Base-by-base conservation (phyloP, 2,797 vertebrate species). In the Tapirus indicus region DNA sequence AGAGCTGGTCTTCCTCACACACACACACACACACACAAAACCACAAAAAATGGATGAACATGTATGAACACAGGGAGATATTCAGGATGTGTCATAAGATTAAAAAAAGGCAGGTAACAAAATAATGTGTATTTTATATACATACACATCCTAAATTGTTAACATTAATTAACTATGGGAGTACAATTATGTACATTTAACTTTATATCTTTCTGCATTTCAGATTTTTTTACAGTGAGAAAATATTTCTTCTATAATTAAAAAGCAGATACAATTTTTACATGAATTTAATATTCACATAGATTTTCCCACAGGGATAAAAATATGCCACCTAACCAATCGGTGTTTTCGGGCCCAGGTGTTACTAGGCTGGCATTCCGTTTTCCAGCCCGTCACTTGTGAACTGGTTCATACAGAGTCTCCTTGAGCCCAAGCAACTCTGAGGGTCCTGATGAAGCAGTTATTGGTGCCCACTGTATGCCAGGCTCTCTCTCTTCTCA, bases 211-310 rank as follows among this genome's bases (percentile, higher is more conserved):
- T 23, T 88, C 32, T 62, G 32, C 35, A 32, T 29, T 80, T 68
- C 54, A 16, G 7, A 11, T 38, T 29, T 38, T 49, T 25, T 88
- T 54, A 79, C 0, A 80, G 32, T 78, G 69, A 90, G 35, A 83
- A 85, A 71, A 27, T 75, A 85, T 84, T 92, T 60, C 29, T 74
- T 97, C 29, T 52, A 13, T 85, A 62, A 91, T 60, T 90, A 17
- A 83, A 82, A 44, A 87, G 72, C 41, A 85, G 11, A 82, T 38
- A 71, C 0, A 84, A 9, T 84, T 72, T 85, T 66, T 75, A 91
- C 12, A 20, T 41, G 9, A 80, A 49, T 41, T 68, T 64, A 93
- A 86, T 62, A 77, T 20, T 44, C 21, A 64, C 7, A n/a, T 11
- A 64, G 66, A 74, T 92, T 56, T 64, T 47, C 66, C 80, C 18